Percentiles rank a stretch among this genome's conserved stretches.
These are phyloP conservation scores for Euwallacea fornicatus DNA, from an alignment of 1,140 invertebrate species.

Conservation along the genomic window DNA sequence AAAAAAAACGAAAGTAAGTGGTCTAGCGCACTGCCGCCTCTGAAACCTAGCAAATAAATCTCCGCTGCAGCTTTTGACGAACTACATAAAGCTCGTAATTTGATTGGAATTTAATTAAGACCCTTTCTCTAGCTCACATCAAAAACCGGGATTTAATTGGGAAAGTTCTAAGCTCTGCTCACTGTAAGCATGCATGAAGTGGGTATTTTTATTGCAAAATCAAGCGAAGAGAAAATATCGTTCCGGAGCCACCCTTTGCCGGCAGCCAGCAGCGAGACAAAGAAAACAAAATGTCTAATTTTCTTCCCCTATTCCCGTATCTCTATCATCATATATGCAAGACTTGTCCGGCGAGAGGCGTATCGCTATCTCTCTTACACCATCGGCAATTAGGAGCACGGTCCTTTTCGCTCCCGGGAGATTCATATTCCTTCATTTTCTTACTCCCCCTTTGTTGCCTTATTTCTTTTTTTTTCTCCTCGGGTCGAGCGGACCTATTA, in stretches of 20 bases:
- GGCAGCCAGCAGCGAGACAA: slow-evolving; percentile 11
- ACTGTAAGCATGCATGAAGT: neutral
- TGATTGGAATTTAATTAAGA: slow-evolving; percentile 25
- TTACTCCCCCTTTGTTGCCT: slow-evolving; percentile 30
- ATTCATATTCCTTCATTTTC: slow-evolving; percentile 45
- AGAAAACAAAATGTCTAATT: slow-evolving; percentile 35
- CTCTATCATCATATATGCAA: slow-evolving; percentile 53
- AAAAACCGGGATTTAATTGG: neutral
- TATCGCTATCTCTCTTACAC: slow-evolving; percentile 42
- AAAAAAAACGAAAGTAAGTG: no score
- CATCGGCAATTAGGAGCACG: slow-evolving; percentile 42
- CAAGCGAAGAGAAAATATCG: slow-evolving; percentile 11
- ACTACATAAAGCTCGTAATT: neutral
- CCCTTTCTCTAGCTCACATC: neutral
- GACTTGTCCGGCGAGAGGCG: slow-evolving; percentile 41
- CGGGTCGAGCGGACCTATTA: neutral
- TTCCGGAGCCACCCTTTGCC: slow-evolving; percentile 15
- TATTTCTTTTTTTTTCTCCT: slow-evolving; percentile 11
- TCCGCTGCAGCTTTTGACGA: no score
- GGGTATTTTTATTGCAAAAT: neutral
- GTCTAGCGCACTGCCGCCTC: no score
- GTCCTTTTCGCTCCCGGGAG: slow-evolving; percentile 43
- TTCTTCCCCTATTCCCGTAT: slow-evolving; percentile 40
- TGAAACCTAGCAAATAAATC: no score
- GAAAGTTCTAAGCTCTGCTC: neutral